Conservation (phyloP, 1,140 invertebrate species). For the Probaryconus sp. region DNA sequence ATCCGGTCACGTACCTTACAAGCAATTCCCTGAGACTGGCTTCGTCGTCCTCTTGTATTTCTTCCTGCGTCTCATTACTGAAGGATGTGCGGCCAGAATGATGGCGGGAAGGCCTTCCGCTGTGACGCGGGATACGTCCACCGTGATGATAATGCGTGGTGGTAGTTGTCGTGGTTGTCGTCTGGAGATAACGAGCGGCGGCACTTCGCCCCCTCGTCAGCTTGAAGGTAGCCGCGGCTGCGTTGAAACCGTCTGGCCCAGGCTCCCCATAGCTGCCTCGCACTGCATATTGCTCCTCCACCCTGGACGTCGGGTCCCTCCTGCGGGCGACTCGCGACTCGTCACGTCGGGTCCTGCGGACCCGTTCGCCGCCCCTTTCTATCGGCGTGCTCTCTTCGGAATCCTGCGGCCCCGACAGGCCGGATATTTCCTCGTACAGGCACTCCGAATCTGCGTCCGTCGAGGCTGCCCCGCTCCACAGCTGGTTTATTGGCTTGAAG, state of each 20-base stretch:
- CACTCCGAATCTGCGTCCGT: conserved; percentile 76
- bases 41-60: conserved; percentile 87
- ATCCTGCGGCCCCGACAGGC: conserved; percentile 69
- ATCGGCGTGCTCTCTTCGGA: conserved; percentile 50
- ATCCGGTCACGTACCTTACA: conserved; percentile 89
- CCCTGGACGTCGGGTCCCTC: conserved; percentile 65
- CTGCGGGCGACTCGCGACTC: conserved; percentile 47
- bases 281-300: conserved; percentile 74
- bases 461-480: conserved; percentile 71
- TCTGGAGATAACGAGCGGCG: conserved; percentile 72
- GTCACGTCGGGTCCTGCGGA: conserved; percentile 42
- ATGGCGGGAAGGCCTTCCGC: conserved; percentile 67
- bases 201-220: conserved; percentile 75
- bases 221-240: conserved; percentile 71
- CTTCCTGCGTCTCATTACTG: conserved; percentile 80
- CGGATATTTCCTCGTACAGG: conserved; percentile 76
- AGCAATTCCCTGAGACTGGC: conserved; percentile 91
- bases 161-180: conserved; percentile 70
- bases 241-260: conserved; percentile 68
- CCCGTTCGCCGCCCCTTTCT: conserved; percentile 32
- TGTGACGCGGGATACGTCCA: conserved; percentile 57
- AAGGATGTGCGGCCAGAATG: conserved; percentile 72
- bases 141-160: conserved; percentile 68
- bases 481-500: conserved; percentile 77
- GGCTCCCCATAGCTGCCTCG: conserved; percentile 70